Base-by-base conservation (phyloP, 2,113 vertebrate species). In the Mugil cephalus region DNA sequence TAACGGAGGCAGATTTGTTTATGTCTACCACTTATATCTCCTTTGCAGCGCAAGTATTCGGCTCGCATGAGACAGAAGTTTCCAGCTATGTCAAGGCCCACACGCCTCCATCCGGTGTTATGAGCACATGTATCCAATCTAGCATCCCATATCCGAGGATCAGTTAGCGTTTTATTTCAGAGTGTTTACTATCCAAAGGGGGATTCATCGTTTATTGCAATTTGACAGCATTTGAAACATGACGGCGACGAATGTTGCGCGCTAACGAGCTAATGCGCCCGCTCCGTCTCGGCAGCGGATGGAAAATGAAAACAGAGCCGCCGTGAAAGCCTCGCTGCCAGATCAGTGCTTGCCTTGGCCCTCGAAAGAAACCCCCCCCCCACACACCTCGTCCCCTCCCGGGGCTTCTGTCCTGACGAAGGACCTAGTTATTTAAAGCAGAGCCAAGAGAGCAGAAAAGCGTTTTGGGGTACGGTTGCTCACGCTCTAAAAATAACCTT, bases 221-320 rank as follows among this genome's bases (percentile, higher is more conserved):
- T 70, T 54, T 46, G 69, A 51, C 42, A 63, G 17, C 54, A 45
- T 77, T 66, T 83, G 58, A 62, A 52, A 52, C 64, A 77, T 68
- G 35, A 55, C 69, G 66, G 42, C 51, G 62, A 61, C 24, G 34
- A 55, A 8, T 13, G 52, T 18, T 10, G 35, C 4, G 80, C 38
- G 81, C 78, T 92, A 89, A 90, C 34, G 83, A 84, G 85, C 75
- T 86, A 89, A 90, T 78, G 74, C 69, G 60, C 71, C 59, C 52
- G 46, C 58, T 69, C 84, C 60, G 21, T 77, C 73, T 63, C n/a
- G 76, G 74, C n/a, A 74, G 74, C 34, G 13, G 17, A 85, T 82
- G 81, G 88, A 91, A 90, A 91, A 89, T 88, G 80, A 88, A 90
- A 90, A 84, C 73, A 76, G 85, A 90, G 82, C 74, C 38, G 75